Evolutionary conservation across 2,113 vertebrate genomes (phyloP), one percentile per base, ranked within the genome.

Genomic region (Mustela nigripes): DNA sequence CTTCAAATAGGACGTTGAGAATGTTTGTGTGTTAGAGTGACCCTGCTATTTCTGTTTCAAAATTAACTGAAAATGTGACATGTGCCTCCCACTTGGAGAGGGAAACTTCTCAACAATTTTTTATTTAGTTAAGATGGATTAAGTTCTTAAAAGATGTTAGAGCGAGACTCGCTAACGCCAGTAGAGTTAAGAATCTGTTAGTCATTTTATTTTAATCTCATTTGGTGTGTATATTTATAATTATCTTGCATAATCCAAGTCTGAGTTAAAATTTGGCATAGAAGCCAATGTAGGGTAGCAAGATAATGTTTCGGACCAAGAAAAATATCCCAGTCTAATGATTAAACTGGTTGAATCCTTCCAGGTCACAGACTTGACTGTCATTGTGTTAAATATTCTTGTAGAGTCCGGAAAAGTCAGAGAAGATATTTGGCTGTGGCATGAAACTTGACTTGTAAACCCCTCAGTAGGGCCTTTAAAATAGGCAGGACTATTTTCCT

Each of bases 111-210:
- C 60, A 89, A 50, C 65, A 95, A 93, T 93, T 94, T 97, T 91
- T 93, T 82, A 73, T 95, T 98, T 91, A 63, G 0, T 97, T 94
- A 82, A 1, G 97, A 63, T 5, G 45, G 91, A 96, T 97, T 96
- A 96, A 97, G 92, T 92, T 98, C 85, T 98, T 98, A 94, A 89
- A 95, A 98, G 84, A 67, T 94, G 84, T 84, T 97, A 69, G 92
- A 74, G 11, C 94, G 92, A 97, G 81, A 88, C 24, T 88, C 62
- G 26, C 74, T 97, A 58, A 39, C 53, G 2, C 48, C 67, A 87
- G 65, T 88, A 22, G 73, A 81, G 50, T 80, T 97, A 97, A 88
- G 73, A 93, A 96, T 91, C 12, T 94, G 65, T 89, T 89, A 42
- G n/a, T 79, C 79, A 63, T 96, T 84, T 96, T 96, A 92, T 90